Percentiles rank a stretch among this genome's conserved stretches.
phyloP scores from a whole-genome alignment of 2,888 invertebrate genomes.

The Kuschelorhynchus macadamiae region DNA sequence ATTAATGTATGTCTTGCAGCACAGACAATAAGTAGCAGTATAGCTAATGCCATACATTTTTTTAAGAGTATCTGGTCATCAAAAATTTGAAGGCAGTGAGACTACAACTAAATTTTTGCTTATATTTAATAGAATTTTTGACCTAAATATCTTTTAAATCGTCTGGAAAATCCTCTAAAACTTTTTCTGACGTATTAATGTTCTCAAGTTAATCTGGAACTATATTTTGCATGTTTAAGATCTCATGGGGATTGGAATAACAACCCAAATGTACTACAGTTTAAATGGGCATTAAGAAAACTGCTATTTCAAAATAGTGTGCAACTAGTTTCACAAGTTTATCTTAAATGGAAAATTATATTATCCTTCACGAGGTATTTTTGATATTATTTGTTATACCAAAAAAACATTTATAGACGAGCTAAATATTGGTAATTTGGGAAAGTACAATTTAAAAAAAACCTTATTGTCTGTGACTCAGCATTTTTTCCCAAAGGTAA shows the following conservation, averaged over 20 bases:
- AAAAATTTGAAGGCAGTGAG: too few relatives aligned
- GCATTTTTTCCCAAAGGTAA: not conserved
- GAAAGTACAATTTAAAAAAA: too few relatives aligned
- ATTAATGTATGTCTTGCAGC: too few relatives aligned
- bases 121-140: constrained; percentile 1
- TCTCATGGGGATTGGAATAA: not conserved
- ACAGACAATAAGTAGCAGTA: too few relatives aligned
- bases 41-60: too few relatives aligned
- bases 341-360: not conserved
- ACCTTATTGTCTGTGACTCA: too few relatives aligned
- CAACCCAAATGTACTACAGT: not conserved
- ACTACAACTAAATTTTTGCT: not conserved
- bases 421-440: too few relatives aligned
- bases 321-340: not conserved
- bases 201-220: not conserved
- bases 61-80: too few relatives aligned
- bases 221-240: not conserved
- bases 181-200: not conserved
- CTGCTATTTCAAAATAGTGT: not conserved
- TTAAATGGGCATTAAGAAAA: not conserved
- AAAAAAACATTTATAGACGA: too few relatives aligned
- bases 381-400: too few relatives aligned
- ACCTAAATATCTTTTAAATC: not conserved
- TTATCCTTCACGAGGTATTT: too few relatives aligned
- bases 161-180: not conserved